Evolutionary conservation across 2,888 invertebrate species (phyloP).

Genomic region (Cataglyphis rosenhaueri): DNA sequence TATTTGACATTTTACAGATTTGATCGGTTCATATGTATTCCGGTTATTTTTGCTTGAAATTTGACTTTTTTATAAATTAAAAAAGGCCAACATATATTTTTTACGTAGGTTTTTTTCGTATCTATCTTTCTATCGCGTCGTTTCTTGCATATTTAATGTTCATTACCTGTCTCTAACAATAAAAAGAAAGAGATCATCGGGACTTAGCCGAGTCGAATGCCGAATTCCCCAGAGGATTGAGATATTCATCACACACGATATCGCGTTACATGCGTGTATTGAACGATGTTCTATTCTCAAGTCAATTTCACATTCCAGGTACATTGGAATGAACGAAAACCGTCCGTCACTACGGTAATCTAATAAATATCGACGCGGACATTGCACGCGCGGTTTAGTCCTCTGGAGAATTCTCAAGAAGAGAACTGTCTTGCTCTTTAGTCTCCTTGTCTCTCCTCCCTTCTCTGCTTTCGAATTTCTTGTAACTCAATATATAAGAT

Average conservation of each 20-base stretch:
- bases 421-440: no score
- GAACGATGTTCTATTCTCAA: conserved; percentile 20
- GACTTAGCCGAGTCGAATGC: conserved; percentile 10
- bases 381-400: conserved; percentile 5
- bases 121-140: background rate
- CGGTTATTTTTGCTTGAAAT: background rate
- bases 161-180: conserved; percentile 17
- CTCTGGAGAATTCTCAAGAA: conserved; percentile 7
- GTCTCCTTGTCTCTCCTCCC: background rate
- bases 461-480: background rate
- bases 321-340: conserved; percentile 39
- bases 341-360: conserved; percentile 46
- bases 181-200: conserved; percentile 18
- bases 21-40: background rate
- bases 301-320: conserved; percentile 29
- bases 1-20: background rate
- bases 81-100: background rate
- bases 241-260: background rate
- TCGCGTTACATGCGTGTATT: background rate
- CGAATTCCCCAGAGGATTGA: background rate
- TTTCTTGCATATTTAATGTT: conserved; percentile 31
- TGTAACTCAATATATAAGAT: conserved; percentile 22
- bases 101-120: background rate
- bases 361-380: conserved; percentile 61
- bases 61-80: background rate